Evolutionary conservation across 2,113 vertebrate species (phyloP).

Genomic region (Nothoprocta perdicaria): DNA sequence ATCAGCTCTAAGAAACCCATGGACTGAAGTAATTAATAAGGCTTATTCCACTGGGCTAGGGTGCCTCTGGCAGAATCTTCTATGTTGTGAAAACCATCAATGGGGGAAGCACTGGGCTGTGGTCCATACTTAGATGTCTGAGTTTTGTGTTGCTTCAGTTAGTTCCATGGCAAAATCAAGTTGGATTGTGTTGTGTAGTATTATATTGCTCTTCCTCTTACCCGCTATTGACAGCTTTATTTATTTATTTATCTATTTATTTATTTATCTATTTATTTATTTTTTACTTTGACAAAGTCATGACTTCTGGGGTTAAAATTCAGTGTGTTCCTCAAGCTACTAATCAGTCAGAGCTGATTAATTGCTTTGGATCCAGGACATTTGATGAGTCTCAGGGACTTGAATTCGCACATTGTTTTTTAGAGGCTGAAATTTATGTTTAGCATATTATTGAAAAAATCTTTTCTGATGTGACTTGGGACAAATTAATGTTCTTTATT

Average conservation of each 20-base stretch:
- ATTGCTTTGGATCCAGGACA: slow-evolving; percentile 7
- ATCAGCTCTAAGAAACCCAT: not conserved
- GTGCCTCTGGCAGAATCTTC: not conserved
- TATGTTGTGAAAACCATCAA: not conserved
- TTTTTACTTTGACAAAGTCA: not conserved
- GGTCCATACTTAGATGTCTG: not conserved
- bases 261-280: not conserved
- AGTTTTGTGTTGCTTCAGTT: not conserved
- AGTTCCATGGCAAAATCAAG: not conserved
- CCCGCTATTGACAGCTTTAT: not conserved
- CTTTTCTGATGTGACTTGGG: slow-evolving; percentile 8
- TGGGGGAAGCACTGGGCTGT: not conserved
- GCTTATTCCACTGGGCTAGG: not conserved
- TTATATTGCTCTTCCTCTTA: slow-evolving; percentile 5
- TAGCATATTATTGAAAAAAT: not conserved
- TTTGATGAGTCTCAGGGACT: slow-evolving; percentile 40
- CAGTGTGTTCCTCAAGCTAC: slow-evolving; percentile 15
- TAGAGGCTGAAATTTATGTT: not conserved
- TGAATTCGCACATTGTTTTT: slow-evolving; percentile 29
- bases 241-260: not conserved
- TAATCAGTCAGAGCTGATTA: not conserved
- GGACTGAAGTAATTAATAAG: not conserved
- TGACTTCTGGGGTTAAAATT: slow-evolving; percentile 4
- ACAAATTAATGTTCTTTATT: slow-evolving; percentile 34
- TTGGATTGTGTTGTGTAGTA: not conserved